Percentiles rank a stretch among this genome's conserved stretches.
Evolutionary conservation across 2,113 vertebrate genomes (phyloP).

Genomic region (Solenodon paradoxus): DNA sequence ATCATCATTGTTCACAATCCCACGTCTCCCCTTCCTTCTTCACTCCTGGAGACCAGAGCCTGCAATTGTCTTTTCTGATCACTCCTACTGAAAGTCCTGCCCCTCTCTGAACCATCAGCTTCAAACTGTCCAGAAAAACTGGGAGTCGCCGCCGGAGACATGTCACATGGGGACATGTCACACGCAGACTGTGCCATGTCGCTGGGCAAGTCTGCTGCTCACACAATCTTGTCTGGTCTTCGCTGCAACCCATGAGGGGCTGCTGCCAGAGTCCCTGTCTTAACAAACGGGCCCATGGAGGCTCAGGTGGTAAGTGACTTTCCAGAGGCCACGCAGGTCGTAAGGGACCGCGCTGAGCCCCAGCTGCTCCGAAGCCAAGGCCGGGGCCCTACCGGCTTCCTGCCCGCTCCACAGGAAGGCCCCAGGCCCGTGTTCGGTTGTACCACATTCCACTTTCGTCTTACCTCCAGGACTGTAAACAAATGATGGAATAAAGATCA

Average conservation of each 20-base stretch:
- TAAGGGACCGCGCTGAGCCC: fast-evolving
- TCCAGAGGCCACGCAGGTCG: not conserved
- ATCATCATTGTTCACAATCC: not conserved
- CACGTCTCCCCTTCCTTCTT: not conserved
- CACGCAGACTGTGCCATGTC: fast-evolving
- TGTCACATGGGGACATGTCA: fast-evolving
- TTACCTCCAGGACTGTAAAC: not conserved
- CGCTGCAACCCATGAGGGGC: not conserved
- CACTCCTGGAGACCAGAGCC: not conserved
- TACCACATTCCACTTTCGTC: not conserved
- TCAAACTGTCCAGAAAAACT: not conserved
- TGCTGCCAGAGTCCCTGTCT: not conserved
- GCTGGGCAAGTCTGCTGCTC: not conserved
- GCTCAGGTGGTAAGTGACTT: not conserved
- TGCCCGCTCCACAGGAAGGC: not conserved
- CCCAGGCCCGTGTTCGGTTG: no score
- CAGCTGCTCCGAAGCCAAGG: not conserved
- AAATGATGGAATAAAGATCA: not conserved
- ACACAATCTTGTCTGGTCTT: not conserved
- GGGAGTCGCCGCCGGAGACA: not conserved
- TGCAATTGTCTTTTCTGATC: not conserved
- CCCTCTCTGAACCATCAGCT: not conserved
- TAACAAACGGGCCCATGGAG: not conserved
- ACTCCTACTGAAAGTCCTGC: not conserved
- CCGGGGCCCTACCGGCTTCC: not conserved